Evolutionary conservation across 2,888 invertebrate species (phyloP), one percentile per base, ranked within the genome.

Genomic region (Drosophila helvetica): DNA sequence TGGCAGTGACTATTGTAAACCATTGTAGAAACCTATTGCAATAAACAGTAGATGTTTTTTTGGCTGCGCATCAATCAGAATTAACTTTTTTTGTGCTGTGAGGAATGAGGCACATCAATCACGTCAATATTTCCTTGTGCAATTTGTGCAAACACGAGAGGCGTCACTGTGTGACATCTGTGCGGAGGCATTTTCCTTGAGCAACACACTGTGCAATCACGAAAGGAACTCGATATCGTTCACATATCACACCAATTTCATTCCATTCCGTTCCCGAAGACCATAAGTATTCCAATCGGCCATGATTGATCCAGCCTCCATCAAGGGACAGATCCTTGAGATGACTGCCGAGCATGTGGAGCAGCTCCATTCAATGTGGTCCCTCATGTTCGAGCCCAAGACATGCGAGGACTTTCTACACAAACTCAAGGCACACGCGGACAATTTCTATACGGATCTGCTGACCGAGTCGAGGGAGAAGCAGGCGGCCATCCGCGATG

Each of bases 371-470:
- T 45, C 66, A 0, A 84, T 91, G 55, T 92, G 92, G 92, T 62
- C 62, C 10, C 74, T 79, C 30, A 88, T 91, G 53, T 92, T 92
- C 42, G 89, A 90, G 38, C 51, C 74, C 1, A 80, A 86, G 4
- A 77, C 84, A 1, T 90, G 90, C 42, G 64, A 74, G 6, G 80
- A 88, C 5, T 84, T 92, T 50, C 76, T 91, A 22, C 62, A 64
- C 1, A 89, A 89, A 43, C 78, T 92, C 4, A 73, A 81, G 2
- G 88, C 88, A 12, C 92, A 91, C 66, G 93, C 94, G 25, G 92
- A 93, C 78, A 93, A 93, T 10, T 91, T 95, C 3, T 94, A 94
- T 74, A 90, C 92, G 2, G 95, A 95, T 75, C 93, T 96, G 75
- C 91, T 94, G 15, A 90, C 91, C 0, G 95, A 96, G 85, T 94